Conservation (phyloP, 2,113 vertebrate genomes). For the Chaetodon trifascialis region DNA sequence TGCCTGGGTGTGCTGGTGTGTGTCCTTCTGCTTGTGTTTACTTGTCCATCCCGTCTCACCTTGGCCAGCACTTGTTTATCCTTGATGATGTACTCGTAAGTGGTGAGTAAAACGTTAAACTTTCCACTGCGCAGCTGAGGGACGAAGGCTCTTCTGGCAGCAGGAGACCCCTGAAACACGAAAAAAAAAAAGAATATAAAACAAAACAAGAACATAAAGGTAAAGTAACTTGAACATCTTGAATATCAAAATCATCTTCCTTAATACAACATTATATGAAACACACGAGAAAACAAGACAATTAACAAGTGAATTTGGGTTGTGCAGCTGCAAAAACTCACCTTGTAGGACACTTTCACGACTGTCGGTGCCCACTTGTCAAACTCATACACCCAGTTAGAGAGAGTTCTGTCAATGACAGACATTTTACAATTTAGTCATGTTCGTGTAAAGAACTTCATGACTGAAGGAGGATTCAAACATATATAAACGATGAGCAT, state of each 20-base stretch:
- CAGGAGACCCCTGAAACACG: constrained; percentile 90
- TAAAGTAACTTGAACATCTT: neutral
- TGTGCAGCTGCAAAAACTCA: constrained; percentile 47
- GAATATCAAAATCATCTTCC: neutral
- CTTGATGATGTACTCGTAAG: constrained; percentile 98
- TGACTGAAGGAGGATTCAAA: neutral
- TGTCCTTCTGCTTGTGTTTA: constrained; percentile 20
- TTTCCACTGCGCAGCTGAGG: constrained; percentile 95
- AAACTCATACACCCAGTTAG: constrained; percentile 98
- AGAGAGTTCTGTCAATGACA: constrained; percentile 88
- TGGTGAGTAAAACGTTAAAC: constrained; percentile 96
- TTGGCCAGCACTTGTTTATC: constrained; percentile 98
- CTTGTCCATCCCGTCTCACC: constrained; percentile 76
- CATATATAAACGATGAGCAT: neutral
- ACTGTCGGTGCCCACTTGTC: constrained; percentile 99
- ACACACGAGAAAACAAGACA: neutral
- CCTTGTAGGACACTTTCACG: constrained; percentile 98
- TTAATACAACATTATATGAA: neutral
- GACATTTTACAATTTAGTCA: neutral
- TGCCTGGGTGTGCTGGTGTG: neutral
- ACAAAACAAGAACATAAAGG: neutral
- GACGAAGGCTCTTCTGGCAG: constrained; percentile 92
- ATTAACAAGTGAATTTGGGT: neutral
- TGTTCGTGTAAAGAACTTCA: neutral
- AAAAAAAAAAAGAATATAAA: neutral